Evolutionary conservation across 2,888 invertebrate species (phyloP), one percentile per base, ranked within the genome.

Genomic region (Scelioninae gen. 1): DNA sequence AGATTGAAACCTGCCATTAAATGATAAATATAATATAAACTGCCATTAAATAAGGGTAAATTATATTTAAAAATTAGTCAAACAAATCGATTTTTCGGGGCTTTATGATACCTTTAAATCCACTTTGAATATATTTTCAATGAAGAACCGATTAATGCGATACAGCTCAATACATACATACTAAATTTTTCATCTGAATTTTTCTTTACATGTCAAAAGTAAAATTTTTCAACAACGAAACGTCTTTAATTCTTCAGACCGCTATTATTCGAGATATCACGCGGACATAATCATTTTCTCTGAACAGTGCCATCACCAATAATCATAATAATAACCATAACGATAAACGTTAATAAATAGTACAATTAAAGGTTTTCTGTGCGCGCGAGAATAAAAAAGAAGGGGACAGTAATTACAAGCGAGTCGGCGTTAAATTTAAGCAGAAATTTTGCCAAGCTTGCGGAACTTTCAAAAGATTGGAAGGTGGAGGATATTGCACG

Each of bases 271-370:
- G 31, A 34, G 34, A 43, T 66, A 66, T 40, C 53, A 45, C 15
- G 16, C 16, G n/a, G 51, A 65, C 65, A 10, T 23, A 49, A 60
- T 51, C 40, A 49, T 60, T 45, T 34, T 43, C 72, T 31, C 13
- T 13, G 47, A 47, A 58, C 31, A 23, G 56, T 23, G 32, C 5
- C 32, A 29, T 49, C 15, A 32, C 10, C 13, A 34, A 69, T 72
- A 72, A 34, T 72, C 58, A 43, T 66, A 53, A 79, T 47, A 49
- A 60, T 72, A 79, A 79, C 40, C 31, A 23, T 79, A 72, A 79
- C 66, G 11, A 79, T 79, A 66, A 72, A 63, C 62, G 66, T 72
- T 79, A 72, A 79, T 79, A 79, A 79, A 66, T 60, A 60, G 72
- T 31, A 40, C 66, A 79, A 72, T 79, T 79, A 72, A 72, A 72